Evolutionary conservation across 1,140 invertebrate species (phyloP).

Genomic region (Leptestheria dahalacensis): DNA sequence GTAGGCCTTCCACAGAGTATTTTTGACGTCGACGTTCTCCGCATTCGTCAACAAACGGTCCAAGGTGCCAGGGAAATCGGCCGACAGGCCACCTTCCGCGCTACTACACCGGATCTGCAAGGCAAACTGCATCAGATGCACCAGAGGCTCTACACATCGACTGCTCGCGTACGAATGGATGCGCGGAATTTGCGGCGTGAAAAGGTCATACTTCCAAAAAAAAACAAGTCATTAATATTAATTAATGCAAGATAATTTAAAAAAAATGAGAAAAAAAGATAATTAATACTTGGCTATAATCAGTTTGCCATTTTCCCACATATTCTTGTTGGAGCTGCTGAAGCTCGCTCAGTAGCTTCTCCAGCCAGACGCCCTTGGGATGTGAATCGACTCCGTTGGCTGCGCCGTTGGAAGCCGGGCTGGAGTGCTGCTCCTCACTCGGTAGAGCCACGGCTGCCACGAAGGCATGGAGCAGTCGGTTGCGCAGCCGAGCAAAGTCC

Average conservation of each 20-base stretch:
- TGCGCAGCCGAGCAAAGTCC: conserved; percentile 10
- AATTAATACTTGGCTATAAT: not conserved
- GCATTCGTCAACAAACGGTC: not conserved
- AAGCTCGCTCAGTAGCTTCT: not conserved
- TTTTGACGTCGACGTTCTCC: not conserved
- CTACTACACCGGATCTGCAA: not conserved
- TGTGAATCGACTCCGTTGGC: not conserved
- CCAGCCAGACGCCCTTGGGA: not conserved
- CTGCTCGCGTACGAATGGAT: not conserved
- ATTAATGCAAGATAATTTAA: not conserved
- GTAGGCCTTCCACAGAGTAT: not conserved
- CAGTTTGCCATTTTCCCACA: not conserved
- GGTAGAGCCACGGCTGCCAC: not conserved
- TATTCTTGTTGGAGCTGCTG: not conserved
- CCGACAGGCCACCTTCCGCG: not conserved
- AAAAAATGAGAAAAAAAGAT: not conserved
- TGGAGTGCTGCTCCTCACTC: not conserved
- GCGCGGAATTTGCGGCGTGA: not conserved
- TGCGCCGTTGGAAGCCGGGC: not conserved
- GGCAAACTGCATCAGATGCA: not conserved
- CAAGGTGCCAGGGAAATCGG: not conserved
- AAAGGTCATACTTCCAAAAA: not conserved
- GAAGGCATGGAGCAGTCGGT: conserved; percentile 8
- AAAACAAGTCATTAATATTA: not conserved
- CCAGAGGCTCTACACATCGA: not conserved